Percentiles rank a stretch among this genome's conserved stretches.
Conservation (phyloP, 2,113 vertebrate species). For the Rutilus rutilus region DNA sequence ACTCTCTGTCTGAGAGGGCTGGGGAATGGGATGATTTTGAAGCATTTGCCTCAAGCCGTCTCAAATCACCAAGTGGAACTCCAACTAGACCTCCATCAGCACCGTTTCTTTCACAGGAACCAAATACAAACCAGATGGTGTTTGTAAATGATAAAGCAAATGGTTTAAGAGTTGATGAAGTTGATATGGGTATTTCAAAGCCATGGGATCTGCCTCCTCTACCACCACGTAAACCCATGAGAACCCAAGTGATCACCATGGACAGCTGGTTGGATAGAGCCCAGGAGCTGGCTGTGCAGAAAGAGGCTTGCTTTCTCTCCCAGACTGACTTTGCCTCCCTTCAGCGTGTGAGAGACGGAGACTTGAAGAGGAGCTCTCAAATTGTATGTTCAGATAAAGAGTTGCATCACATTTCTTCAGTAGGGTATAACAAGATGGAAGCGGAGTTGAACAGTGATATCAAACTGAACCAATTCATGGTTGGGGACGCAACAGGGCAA, state of each 20-base stretch:
- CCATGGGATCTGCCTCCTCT: slow-evolving; percentile 67
- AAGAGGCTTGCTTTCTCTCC: slow-evolving; percentile 77
- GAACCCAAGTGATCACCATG: slow-evolving; percentile 66
- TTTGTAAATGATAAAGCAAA: slow-evolving; percentile 14
- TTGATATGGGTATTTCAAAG: slow-evolving; percentile 30
- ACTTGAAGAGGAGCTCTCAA: slow-evolving; percentile 55
- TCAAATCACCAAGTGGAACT: slow-evolving; percentile 71
- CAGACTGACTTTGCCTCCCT: slow-evolving; percentile 75
- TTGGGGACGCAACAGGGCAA: neutral
- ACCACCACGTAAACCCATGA: slow-evolving; percentile 68
- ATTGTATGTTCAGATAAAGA: slow-evolving; percentile 58
- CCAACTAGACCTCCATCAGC: slow-evolving; percentile 49
- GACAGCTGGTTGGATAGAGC: slow-evolving; percentile 77
- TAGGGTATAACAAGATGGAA: slow-evolving; percentile 18
- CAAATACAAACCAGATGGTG: slow-evolving; percentile 24
- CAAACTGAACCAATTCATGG: slow-evolving; percentile 68
- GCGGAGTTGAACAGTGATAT: slow-evolving; percentile 60
- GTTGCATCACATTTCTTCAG: slow-evolving; percentile 40
- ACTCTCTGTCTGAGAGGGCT: slow-evolving; percentile 64
- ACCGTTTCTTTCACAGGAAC: slow-evolving; percentile 46
- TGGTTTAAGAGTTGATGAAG: slow-evolving; percentile 52
- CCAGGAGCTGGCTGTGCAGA: slow-evolving; percentile 76
- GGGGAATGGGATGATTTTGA: slow-evolving; percentile 88
- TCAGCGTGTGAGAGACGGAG: slow-evolving; percentile 66
- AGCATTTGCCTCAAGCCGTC: slow-evolving; percentile 86